Evolutionary conservation across 1,140 invertebrate species (phyloP), one percentile per base, ranked within the genome.

Genomic region (Papilio polytes): DNA sequence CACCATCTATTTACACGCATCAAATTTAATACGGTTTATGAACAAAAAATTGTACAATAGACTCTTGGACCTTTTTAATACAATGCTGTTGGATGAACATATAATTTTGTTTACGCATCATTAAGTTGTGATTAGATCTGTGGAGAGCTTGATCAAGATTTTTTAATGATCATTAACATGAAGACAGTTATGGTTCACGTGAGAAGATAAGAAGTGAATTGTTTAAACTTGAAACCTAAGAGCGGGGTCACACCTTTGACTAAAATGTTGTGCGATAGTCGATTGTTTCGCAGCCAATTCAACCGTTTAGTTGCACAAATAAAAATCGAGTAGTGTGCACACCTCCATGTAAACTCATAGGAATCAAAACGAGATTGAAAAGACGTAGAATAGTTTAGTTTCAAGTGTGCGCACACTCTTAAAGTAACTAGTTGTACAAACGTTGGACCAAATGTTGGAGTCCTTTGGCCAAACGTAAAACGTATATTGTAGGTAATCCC

Each of bases 111-210:
- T 84, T 87, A 82, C 79, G 90, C 87, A 89, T 92, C 92, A 92
- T 93, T 93, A 90, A 93, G 77, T 82, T 70, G 18, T 81, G 90
- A 92, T 92, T 90, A 88, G 80, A 92, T 91, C 88, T 74, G 73
- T 84, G 82, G 73, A 83, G 81, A 78, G 81, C 83, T 86, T 89
- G 85, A 85, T 87, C 83, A 86, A 82, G n/a, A 83, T 88, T 87
- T 41, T 86, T 85, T 85, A 18, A 74, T 74, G 56, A 78, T 78
- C 56, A 78, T 78, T 78, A 78, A 44, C 15, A 74, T 79, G 73
- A 3, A 56, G 51, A n/a, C 83, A 80, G 77, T 36, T 83, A 56
- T 72, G 56, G 74, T 84, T 85, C 80, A 80, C 85, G 81, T 85
- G 87, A 80, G 85, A 89, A 86, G 63, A 31, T 70, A 22, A 31